Evolutionary conservation across 2,888 invertebrate genomes (phyloP).

Genomic region (Prostheceraeus crozeri): DNA sequence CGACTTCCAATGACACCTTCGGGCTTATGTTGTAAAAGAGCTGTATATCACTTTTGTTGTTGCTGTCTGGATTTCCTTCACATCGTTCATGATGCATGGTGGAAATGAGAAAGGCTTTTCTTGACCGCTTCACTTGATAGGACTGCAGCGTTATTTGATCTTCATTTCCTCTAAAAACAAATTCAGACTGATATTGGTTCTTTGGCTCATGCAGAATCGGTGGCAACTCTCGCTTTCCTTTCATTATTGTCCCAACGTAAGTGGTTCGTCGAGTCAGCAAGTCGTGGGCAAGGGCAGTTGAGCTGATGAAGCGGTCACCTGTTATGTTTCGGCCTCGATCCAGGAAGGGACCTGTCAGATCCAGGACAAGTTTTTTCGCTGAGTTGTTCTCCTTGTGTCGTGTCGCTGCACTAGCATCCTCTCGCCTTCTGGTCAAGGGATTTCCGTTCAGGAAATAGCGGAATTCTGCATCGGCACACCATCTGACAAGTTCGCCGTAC

Average conservation of each 20-base stretch:
- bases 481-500: slow-evolving; percentile 13
- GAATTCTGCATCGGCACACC: slow-evolving; percentile 22
- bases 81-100: slow-evolving; percentile 29
- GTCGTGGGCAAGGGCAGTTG: slow-evolving; percentile 3
- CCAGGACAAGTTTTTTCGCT: slow-evolving; percentile 26
- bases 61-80: slow-evolving; percentile 24
- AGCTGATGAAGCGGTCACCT: slow-evolving; percentile 25
- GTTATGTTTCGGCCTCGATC: slow-evolving; percentile 22
- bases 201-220: slow-evolving; percentile 23
- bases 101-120: slow-evolving; percentile 24
- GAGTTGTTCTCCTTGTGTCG: slow-evolving; percentile 7
- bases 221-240: slow-evolving; percentile 13
- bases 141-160: slow-evolving; percentile 16
- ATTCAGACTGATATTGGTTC: slow-evolving; percentile 20
- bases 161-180: slow-evolving; percentile 24
- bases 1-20: too few species aligned
- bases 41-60: slow-evolving; percentile 25
- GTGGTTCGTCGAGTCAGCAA: slow-evolving; percentile 26
- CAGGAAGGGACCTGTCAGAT: slow-evolving; percentile 17
- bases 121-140: slow-evolving; percentile 24
- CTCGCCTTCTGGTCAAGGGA: slow-evolving; percentile 16
- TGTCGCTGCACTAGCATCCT: slow-evolving; percentile 23
- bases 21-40: slow-evolving; percentile 16
- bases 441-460: slow-evolving; percentile 25
- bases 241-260: slow-evolving; percentile 18